Evolutionary conservation across 2,113 vertebrate species (phyloP).

Genomic region (Ceuthmochares aereus): DNA sequence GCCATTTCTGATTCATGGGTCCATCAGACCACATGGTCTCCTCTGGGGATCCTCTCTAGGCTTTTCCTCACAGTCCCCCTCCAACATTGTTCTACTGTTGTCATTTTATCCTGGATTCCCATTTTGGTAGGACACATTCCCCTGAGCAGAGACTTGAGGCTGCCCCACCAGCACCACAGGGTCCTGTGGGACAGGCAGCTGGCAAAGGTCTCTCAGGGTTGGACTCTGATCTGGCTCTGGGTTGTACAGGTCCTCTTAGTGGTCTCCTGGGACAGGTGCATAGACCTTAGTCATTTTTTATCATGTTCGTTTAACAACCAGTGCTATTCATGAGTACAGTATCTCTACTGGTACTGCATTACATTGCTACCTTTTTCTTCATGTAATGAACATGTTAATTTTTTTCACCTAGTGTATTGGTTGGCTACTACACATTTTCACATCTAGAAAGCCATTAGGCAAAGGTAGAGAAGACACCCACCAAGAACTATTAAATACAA

Average conservation of each 20-base stretch:
- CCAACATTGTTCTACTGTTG: not conserved
- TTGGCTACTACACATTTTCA: not conserved
- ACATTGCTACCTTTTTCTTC: not conserved
- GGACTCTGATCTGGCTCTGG: fast-evolving
- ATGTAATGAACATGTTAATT: fast-evolving
- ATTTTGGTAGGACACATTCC: fast-evolving
- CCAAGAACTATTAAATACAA: not conserved
- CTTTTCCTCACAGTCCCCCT: not conserved
- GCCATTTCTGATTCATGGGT: not conserved
- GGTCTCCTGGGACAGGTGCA: not conserved
- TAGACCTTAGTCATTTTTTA: not conserved
- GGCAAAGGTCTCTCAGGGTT: not conserved
- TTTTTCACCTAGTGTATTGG: not conserved
- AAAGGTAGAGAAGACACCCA: not conserved
- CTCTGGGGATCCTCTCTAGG: not conserved
- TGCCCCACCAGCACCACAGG: not conserved
- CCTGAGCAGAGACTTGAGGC: not conserved
- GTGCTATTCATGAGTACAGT: not conserved
- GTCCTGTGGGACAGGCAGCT: not conserved
- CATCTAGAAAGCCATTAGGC: not conserved
- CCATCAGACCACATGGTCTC: not conserved
- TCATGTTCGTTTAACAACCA: not conserved
- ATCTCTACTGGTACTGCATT: not conserved
- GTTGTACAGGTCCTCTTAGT: not conserved
- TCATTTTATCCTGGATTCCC: not conserved